Evolutionary conservation across 1,140 invertebrate genomes (phyloP), one percentile per base, ranked within the genome.

Genomic region (Microplitis demolitor): DNA sequence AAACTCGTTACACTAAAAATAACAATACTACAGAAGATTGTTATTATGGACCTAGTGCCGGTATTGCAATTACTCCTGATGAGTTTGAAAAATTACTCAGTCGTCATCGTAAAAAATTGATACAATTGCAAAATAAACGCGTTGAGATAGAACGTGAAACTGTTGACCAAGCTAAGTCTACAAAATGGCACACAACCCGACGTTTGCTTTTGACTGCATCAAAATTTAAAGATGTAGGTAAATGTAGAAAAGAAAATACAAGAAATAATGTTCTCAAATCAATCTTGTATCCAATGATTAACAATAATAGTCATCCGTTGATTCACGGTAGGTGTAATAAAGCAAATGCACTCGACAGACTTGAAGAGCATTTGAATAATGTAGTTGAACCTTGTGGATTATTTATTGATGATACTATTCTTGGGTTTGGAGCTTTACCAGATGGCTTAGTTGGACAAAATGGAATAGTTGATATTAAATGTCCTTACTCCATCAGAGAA

Each of bases 391-490:
- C 74, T 64, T 82, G 80, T 72, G 84, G 85, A 9, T 75, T 87
- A 5, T 84, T 84, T 72, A 78, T 87, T 53, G 78, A 80, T 73
- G 8, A 61, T 5, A 71, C 83, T 51, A 60, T 77, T 4, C 74
- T 77, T 13, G 79, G 74, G 58, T 68, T 88, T 9, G 85, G 73
- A 33, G 84, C 81, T 16, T 75, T 77, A 4, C 85, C 85, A 14
- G 84, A 87, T 79, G 84, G 85, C 16, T 54, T 87, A 9, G 64
- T 83, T 51, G 78, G 73, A 13, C 66, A 81, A 37, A 76, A 81
- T 66, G 73, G 74, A 3, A 50, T 83, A 8, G 34, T 83, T 0
- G 83, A 84, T 78, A 67, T 85, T 0, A 85, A 85, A 75, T 84
- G 82, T 70, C 83, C 82, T 9, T 74, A 72, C 33, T 51, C 58